Conservation (phyloP, 2,888 invertebrate genomes). For the Protonemura montana region DNA sequence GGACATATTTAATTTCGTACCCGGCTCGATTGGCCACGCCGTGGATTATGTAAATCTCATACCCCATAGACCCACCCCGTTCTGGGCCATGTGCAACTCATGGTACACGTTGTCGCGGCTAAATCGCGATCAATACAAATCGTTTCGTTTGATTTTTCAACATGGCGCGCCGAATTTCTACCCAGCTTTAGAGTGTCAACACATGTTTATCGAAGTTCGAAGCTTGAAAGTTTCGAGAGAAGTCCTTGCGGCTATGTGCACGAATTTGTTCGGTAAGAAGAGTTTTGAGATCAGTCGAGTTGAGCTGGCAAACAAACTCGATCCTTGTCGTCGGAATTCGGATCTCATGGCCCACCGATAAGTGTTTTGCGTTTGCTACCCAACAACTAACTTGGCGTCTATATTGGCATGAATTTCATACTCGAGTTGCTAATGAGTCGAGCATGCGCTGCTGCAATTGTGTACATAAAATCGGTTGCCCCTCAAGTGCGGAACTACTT, state of each 20-base stretch:
- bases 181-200: no score
- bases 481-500: background rate
- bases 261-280: no score
- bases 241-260: no score
- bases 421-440: background rate
- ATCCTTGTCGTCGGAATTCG: background rate
- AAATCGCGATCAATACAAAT: slow-evolving; percentile 4
- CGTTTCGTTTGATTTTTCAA: background rate
- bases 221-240: no score
- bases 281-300: no score
- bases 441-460: background rate
- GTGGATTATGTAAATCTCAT: slow-evolving; percentile 23
- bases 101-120: background rate
- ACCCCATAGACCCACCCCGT: background rate
- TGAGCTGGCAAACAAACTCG: no score
- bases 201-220: no score
- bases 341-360: background rate
- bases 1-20: slow-evolving; percentile 32
- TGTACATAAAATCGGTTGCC: background rate
- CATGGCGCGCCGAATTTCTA: background rate
- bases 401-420: background rate
- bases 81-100: background rate
- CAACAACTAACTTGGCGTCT: background rate
- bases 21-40: slow-evolving; percentile 14
- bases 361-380: background rate